Evolutionary conservation across 2,888 invertebrate genomes (phyloP).

Genomic region (Azorinus chamasolen): DNA sequence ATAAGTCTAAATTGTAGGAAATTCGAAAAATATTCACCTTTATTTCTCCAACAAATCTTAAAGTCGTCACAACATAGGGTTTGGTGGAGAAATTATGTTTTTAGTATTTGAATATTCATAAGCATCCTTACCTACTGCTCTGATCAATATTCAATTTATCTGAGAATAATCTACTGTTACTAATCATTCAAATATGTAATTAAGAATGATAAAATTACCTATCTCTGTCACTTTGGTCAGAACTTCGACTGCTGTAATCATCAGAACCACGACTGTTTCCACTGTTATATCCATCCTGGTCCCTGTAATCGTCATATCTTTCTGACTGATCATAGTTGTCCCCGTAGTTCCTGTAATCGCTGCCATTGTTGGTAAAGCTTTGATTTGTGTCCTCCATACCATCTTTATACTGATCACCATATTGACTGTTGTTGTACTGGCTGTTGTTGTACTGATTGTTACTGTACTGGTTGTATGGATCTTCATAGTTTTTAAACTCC

Average conservation of each 20-base stretch:
- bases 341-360: background rate
- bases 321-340: conserved; percentile 28
- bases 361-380: background rate
- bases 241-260: conserved; percentile 6
- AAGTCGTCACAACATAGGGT: too few species aligned
- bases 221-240: conserved; percentile 43
- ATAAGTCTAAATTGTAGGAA: too few species aligned
- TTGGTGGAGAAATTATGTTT: too few species aligned
- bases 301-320: conserved; percentile 16
- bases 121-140: too few species aligned
- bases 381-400: background rate
- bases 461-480: conserved; percentile 33
- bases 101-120: too few species aligned
- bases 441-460: conserved; percentile 5
- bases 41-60: too few species aligned
- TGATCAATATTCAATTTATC: too few species aligned
- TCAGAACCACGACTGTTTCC: conserved; percentile 6
- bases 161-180: too few species aligned
- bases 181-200: too few species aligned
- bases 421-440: background rate
- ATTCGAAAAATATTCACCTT: too few species aligned
- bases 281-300: conserved; percentile 2
- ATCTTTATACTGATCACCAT: background rate
- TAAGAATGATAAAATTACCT: too few species aligned
- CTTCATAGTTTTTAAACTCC: conserved; percentile 34